A percentile compares a stretch with the other conserved stretches of the same genome.
phyloP scores from a whole-genome alignment of 1,140 invertebrate species.

The Philotrypesis tridentata region DNA sequence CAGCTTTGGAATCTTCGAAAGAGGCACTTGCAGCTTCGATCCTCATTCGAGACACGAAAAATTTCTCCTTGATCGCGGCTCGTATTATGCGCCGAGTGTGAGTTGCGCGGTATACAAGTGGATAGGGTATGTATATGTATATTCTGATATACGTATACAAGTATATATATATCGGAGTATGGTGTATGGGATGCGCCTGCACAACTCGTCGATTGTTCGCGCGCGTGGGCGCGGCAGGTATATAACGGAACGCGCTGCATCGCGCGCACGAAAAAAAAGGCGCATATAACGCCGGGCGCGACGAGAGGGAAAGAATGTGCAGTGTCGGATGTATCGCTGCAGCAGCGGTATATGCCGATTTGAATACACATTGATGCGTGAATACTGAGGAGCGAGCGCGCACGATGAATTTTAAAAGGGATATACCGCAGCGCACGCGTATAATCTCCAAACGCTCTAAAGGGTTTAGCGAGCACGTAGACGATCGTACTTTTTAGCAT shows the following conservation, averaged over 20 bases:
- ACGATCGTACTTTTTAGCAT: too few species aligned
- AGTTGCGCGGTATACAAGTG: background rate
- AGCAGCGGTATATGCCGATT: conserved; percentile 48
- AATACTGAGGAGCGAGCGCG: conserved; percentile 45
- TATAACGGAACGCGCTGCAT: conserved; percentile 56
- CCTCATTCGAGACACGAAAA: background rate
- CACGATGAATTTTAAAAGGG: conserved; percentile 43
- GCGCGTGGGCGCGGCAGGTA: conserved; percentile 33
- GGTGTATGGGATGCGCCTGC: conserved; percentile 10
- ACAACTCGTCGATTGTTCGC: conserved; percentile 39
- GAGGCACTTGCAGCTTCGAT: conserved; percentile 8
- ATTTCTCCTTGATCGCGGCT: background rate
- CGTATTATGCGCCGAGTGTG: background rate
- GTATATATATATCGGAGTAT: background rate
- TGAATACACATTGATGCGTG: conserved; percentile 60
- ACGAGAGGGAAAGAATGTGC: conserved; percentile 37
- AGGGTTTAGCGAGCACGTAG: background rate
- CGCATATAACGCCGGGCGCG: conserved; percentile 9
- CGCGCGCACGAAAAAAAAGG: conserved; percentile 37
- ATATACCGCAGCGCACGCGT: conserved; percentile 26
- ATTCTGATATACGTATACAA: too few species aligned
- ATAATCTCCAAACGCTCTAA: too few species aligned
- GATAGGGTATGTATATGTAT: too few species aligned
- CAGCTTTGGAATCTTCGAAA: background rate
- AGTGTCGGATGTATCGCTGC: background rate